These are phyloP conservation scores for Ecliptopera silaceata DNA, from an alignment of 2,888 invertebrate genomes.

Conservation along the genomic window DNA sequence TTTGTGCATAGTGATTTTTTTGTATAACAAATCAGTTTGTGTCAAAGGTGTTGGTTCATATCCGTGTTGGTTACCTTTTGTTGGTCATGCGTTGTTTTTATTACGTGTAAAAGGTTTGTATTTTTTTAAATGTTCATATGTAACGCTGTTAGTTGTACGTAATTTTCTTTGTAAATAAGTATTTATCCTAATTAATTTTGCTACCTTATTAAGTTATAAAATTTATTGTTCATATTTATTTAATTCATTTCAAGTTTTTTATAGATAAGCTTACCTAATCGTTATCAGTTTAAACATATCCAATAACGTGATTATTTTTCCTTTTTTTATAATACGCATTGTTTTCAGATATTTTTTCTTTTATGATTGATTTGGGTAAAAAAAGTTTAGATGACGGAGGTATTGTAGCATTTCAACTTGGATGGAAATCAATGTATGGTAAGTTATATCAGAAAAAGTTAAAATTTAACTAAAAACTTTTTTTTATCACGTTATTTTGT, in stretches of 20 bases:
- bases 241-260: too few relatives aligned
- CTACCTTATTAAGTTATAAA: too few relatives aligned
- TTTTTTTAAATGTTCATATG: neutral
- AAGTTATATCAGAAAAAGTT: neutral
- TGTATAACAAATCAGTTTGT: neutral
- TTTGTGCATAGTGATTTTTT: neutral
- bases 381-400: slow-evolving; percentile 8
- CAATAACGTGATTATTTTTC: too few relatives aligned
- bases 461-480: too few relatives aligned
- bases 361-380: slow-evolving; percentile 4
- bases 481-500: too few relatives aligned
- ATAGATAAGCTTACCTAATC: too few relatives aligned
- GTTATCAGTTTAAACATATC: too few relatives aligned
- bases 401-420: slow-evolving; percentile 9
- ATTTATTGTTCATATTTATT: too few relatives aligned
- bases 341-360: slow-evolving; percentile 11
- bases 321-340: too few relatives aligned
- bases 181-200: too few relatives aligned
- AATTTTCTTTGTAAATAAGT: too few relatives aligned
- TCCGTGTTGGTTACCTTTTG: slow-evolving; percentile 1
- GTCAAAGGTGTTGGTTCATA: neutral
- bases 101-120: slow-evolving; percentile 1
- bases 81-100: slow-evolving; percentile 10
- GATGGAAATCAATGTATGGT: slow-evolving; percentile 14
- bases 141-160: too few relatives aligned